These are phyloP conservation scores for Drosophila merina DNA, from an alignment of 2,888 invertebrate species.

Conservation along the genomic window DNA sequence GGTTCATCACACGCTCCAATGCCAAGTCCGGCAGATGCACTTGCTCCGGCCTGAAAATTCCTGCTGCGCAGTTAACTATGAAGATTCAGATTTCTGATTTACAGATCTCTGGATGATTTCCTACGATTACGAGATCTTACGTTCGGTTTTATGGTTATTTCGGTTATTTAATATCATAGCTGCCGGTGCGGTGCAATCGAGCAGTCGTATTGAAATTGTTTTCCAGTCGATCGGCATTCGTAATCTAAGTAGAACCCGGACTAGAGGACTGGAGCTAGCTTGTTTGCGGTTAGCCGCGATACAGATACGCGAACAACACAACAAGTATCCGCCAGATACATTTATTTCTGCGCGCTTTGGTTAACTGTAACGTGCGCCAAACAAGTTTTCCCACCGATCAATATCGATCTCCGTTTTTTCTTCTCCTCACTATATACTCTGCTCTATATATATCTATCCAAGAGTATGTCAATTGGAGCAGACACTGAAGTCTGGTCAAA, in stretches of 20 bases:
- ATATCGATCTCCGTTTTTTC: conserved; percentile 24
- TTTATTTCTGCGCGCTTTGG: conserved; percentile 46
- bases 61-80: conserved; percentile 69
- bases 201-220: conserved; percentile 57
- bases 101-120: conserved; percentile 54
- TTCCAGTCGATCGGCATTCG: conserved; percentile 27
- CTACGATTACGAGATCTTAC: conserved; percentile 71
- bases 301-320: conserved; percentile 39
- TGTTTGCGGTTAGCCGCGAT: conserved; percentile 71
- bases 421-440: conserved; percentile 11
- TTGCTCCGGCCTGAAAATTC: conserved; percentile 51
- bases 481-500: conserved; percentile 72
- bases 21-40: conserved; percentile 57
- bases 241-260: conserved; percentile 69
- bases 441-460: conserved; percentile 19
- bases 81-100: conserved; percentile 63
- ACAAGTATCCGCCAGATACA: conserved; percentile 57
- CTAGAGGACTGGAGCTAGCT: conserved; percentile 64
- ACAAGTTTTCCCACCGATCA: conserved; percentile 51
- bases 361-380: conserved; percentile 52
- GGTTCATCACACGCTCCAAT: conserved; percentile 78
- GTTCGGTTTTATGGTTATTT: conserved; percentile 71
- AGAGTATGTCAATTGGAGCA: conserved; percentile 44
- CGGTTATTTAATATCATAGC: conserved; percentile 76
- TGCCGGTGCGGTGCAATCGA: conserved; percentile 44